Evolutionary conservation across 1,140 invertebrate genomes (phyloP).

Genomic region (Forficula auricularia): DNA sequence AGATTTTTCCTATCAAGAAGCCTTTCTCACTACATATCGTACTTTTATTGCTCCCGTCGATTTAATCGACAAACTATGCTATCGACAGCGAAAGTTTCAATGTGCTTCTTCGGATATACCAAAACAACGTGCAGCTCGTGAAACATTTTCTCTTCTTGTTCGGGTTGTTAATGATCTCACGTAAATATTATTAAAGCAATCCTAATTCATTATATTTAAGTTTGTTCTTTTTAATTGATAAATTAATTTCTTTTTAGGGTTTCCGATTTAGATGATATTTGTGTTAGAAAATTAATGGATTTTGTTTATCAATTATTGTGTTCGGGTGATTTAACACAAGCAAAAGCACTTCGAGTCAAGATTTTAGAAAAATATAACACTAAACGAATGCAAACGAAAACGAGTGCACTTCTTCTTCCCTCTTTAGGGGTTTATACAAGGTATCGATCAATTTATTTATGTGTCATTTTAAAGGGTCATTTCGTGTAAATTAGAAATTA

Average conservation of each 20-base stretch:
- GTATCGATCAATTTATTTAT: no score
- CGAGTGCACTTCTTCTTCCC: constrained; percentile 23
- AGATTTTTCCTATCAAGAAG: constrained; percentile 91
- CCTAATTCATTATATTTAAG: background rate
- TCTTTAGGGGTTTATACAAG: constrained; percentile 21
- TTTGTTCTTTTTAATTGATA: no score
- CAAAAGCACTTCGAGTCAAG: constrained; percentile 73
- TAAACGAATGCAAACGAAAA: constrained; percentile 34
- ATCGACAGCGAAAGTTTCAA: constrained; percentile 69
- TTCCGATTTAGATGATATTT: constrained; percentile 57
- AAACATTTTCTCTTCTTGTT: constrained; percentile 76
- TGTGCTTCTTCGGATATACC: constrained; percentile 43
- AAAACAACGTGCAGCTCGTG: constrained; percentile 62
- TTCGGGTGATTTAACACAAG: constrained; percentile 68
- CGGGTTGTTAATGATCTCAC: constrained; percentile 84
- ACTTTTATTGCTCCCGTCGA: constrained; percentile 82
- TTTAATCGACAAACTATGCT: constrained; percentile 71
- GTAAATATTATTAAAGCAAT: constrained; percentile 28
- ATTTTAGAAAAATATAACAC: constrained; percentile 73
- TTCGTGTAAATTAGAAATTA: no score
- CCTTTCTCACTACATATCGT: constrained; percentile 89
- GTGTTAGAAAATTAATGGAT: constrained; percentile 64
- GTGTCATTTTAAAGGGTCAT: no score
- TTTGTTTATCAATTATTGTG: constrained; percentile 82
- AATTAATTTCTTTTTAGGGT: constrained; percentile 35